A percentile compares a stretch with the other conserved stretches of the same genome.
Conservation (phyloP, 2,797 vertebrate species). For the Etheostoma nigrum region DNA sequence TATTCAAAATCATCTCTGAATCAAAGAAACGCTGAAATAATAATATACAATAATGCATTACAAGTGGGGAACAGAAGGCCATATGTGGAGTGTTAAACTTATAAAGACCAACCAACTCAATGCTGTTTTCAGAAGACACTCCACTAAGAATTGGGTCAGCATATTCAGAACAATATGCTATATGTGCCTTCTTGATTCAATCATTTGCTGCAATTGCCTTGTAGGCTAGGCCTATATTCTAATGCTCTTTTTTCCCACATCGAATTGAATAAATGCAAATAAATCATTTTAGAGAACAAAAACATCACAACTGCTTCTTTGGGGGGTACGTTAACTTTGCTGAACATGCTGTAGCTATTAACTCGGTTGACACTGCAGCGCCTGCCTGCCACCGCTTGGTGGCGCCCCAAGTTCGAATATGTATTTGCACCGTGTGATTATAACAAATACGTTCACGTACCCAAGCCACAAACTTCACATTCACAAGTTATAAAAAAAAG, state of each 20-base stretch:
- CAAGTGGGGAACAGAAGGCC: background rate
- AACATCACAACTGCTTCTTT: background rate
- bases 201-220: background rate
- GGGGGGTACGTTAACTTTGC: background rate
- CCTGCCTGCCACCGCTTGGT: constrained; percentile 60
- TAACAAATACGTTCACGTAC: background rate
- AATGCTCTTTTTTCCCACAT: background rate
- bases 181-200: background rate
- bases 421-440: background rate
- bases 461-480: background rate
- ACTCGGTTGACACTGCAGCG: background rate
- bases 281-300: background rate
- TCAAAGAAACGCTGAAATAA: constrained; percentile 7
- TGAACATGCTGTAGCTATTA: background rate
- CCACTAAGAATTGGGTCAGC: constrained; percentile 42
- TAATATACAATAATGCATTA: background rate
- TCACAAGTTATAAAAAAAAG: background rate
- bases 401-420: constrained; percentile 54
- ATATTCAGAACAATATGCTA: constrained; percentile 43
- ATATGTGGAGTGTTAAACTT: constrained; percentile 14
- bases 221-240: background rate
- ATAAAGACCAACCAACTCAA: constrained; percentile 19
- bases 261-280: background rate
- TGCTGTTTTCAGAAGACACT: constrained; percentile 30
- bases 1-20: constrained; percentile 18